Base-by-base conservation (phyloP, 2,797 vertebrate genomes). In the Paedocypris micromegethes region DNA sequence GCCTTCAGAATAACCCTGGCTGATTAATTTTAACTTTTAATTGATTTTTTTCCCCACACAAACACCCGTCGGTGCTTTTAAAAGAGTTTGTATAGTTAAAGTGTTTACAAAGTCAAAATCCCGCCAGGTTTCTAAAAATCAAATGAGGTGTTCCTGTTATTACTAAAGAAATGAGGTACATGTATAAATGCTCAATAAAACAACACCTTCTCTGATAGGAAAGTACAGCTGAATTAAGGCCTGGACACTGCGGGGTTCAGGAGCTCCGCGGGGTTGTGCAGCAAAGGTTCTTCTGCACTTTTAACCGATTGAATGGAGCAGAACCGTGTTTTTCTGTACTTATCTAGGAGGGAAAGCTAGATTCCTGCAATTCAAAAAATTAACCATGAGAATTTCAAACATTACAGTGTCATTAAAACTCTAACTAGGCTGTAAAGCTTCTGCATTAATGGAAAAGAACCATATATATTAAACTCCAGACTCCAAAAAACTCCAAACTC, bases 181-280 rank as follows among this genome's bases (percentile, higher is more conserved):
- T 7, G 45, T 54, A 69, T 49, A 69, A 49, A 62, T 56, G 58
- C 55, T 62, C 58, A 48, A 49, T 68, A 48, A 54, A 54, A 52
- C 59, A 62, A 9, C 5, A 48, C 55, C 55, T 62, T 56, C 50
- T 62, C 51, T 55, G 6, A 7, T 46, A 47, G 3, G 62, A 51
- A 57, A 44, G 46, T 56, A 50, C 56, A 57, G 68, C 5, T 50
- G 53, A 70, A 64, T 50, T 63, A 57, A 51, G 53, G 46, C 53
- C 45, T 46, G 23, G 6, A 62, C 44, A 49, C 45, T 9, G 45
- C 45, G 43, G 53, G 44, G 38, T 66, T 66, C 45, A 42, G 37
- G 59, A 57, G 46, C 53, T 70, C 39, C 45, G n/a, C n/a, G n/a
- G 55, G 58, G 67, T 50, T 7, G 40, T 70, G 55, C 46, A 70